phyloP scores from a whole-genome alignment of 2,888 invertebrate genomes.

The Coenonympha arcania region DNA sequence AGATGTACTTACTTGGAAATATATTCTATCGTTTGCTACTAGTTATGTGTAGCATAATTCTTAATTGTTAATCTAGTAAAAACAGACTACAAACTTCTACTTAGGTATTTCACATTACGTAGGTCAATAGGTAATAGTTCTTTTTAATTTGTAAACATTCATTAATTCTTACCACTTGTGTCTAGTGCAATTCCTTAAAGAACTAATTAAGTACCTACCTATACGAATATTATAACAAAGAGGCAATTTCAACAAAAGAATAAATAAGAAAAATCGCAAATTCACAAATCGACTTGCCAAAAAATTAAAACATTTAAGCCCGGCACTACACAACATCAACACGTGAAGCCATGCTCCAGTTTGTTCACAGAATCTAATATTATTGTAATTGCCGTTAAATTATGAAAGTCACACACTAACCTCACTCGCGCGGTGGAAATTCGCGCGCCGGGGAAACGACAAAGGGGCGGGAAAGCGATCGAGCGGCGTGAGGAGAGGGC shows the following conservation, averaged over 20 bases:
- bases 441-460: conserved; percentile 53
- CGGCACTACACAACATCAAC: conserved; percentile 26
- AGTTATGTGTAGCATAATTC: no score
- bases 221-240: background rate
- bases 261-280: conserved; percentile 2
- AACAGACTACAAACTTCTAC: no score
- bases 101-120: no score
- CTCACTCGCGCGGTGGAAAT: conserved; percentile 57
- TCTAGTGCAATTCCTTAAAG: background rate
- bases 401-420: conserved; percentile 51
- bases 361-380: conserved; percentile 22
- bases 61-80: no score
- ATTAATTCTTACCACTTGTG: conserved; percentile 3
- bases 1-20: no score
- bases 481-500: conserved; percentile 48
- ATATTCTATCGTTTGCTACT: no score
- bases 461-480: conserved; percentile 55
- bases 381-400: conserved; percentile 21
- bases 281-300: conserved; percentile 4
- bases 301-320: conserved; percentile 16
- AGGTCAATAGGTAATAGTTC: no score
- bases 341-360: conserved; percentile 23
- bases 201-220: background rate
- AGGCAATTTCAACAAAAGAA: conserved; percentile 11
- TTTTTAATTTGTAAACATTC: no score